Evolutionary conservation across 2,888 invertebrate genomes (phyloP), one percentile per base, ranked within the genome.

Genomic region (Euphydryas editha): DNA sequence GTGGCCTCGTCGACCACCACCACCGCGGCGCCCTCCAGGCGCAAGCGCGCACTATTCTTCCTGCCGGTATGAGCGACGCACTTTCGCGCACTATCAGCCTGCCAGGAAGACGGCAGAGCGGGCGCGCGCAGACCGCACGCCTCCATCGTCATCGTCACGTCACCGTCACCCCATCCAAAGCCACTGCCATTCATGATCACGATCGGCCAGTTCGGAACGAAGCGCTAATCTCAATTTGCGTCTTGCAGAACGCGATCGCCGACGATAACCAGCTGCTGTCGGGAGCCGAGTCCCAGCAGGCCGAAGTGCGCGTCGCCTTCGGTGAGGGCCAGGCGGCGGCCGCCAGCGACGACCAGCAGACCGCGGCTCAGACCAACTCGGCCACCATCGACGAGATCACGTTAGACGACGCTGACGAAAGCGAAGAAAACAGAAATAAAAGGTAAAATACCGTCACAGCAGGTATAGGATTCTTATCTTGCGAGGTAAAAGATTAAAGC

Each of bases 351-450:
- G 82, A 80, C 46, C 92, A 92, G 79, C 92, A 93, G 76, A 86
- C 87, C 70, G 81, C 94, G 58, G 94, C 95, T 59, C 94, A 94
- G 77, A 94, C 94, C 76, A 94, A 94, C 78, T 90, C 93, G 60
- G 94, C 95, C 68, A 93, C 94, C 77, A 94, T 96, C 73, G 95
- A 95, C 78, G 95, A 96, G 81, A 94, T 96, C 79, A 93, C 94
- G 4, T 89, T 96, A 75, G 95, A 95, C 73, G 95, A 96, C 78
- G 93, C 94, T 64, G 96, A 96, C 76, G 93, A 88, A 78, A 95
- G 95, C 79, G 95, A 96, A 81, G 96, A 96, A 83, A 96, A 96
- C 86, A 94, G 97, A 81, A 96, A 97, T 87, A 97, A 97, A 87
- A 94, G 97, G 93, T 92, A 70, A 62, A 21, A 21, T 18, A 49